Evolutionary conservation across 1,140 invertebrate genomes (phyloP), one percentile per base, ranked within the genome.

Genomic region (Nasonia longicornis): DNA sequence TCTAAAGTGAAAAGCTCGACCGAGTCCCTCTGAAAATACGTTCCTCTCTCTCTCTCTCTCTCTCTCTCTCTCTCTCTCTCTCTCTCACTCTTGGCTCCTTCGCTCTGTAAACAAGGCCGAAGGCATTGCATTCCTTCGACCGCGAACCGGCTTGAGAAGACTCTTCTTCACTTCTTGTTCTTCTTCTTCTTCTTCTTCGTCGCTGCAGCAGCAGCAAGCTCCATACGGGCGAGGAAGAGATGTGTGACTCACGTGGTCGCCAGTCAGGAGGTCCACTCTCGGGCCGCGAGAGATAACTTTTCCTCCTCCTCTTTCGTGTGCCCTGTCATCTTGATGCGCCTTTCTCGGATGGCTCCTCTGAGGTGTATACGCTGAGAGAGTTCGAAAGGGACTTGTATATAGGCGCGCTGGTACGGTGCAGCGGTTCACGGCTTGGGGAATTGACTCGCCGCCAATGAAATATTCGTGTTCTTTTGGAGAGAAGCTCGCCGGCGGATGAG

Each of bases 71-170:
- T 26, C 26, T 26, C 26, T 26, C 26, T 26, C 64, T 29, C 38
- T 42, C 38, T 42, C 38, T 11, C 35, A 7, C 66, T 6, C 31
- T 35, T 35, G 66, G n/a, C 38, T 66, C 12, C 45, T 48, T 20
- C 38, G 42, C 76, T 82, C 76, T 67, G 76, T 82, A 82, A 82
- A 82, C 81, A 82, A 82, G 81, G 81, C 74, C 81, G 76, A 64
- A 66, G 52, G 69, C 75, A 67, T 82, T 82, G 81, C 81, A 82
- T 82, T 82, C 81, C 81, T 82, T 22, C n/a, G 70, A 35, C 78
- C 31, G 14, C 38, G 80, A 82, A 82, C 80, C 80, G 80, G 80
- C 80, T 82, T 67, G 16, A 52, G 63, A 26, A 20, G 31, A 45
- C 16, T 70, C 67, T 79, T 22, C 31, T 38, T 29, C 31, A 6